These are phyloP conservation scores for Platycheirus rosarum DNA, from an alignment of 2,888 invertebrate genomes.

Conservation along the genomic window DNA sequence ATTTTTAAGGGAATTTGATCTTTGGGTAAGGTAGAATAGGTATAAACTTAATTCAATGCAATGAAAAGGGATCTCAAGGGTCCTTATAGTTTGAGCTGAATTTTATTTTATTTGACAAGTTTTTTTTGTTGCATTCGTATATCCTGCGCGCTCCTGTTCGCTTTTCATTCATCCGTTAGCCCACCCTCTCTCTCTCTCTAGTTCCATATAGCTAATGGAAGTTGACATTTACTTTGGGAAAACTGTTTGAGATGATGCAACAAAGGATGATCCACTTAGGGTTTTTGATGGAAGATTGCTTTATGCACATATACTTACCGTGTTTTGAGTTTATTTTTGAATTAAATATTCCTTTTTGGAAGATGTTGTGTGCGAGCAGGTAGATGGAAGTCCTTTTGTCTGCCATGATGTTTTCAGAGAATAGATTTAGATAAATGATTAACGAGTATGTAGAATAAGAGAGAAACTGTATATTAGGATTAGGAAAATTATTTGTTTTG, in stretches of 20 bases:
- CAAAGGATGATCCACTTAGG: conserved; percentile 56
- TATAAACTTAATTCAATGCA: conserved; percentile 45
- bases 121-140: too few species aligned
- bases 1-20: neutral
- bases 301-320: conserved; percentile 23
- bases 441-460: neutral
- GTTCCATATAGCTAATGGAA: conserved; percentile 40
- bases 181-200: neutral
- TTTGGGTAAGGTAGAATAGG: neutral
- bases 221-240: conserved; percentile 46
- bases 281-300: conserved; percentile 34
- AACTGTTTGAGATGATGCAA: conserved; percentile 18
- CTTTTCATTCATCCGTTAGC: too few species aligned
- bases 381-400: conserved; percentile 53
- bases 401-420: conserved; percentile 4
- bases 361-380: conserved; percentile 23
- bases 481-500: neutral
- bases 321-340: conserved; percentile 31
- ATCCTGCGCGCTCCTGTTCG: neutral
- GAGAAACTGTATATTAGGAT: neutral
- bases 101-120: conserved; percentile 55
- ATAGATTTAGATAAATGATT: conserved; percentile 52
- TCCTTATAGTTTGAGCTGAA: conserved; percentile 2
- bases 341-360: conserved; percentile 43
- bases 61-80: conserved; percentile 17